phyloP scores from a whole-genome alignment of 2,888 invertebrate genomes.

The Lasioglossum leucozonium region DNA sequence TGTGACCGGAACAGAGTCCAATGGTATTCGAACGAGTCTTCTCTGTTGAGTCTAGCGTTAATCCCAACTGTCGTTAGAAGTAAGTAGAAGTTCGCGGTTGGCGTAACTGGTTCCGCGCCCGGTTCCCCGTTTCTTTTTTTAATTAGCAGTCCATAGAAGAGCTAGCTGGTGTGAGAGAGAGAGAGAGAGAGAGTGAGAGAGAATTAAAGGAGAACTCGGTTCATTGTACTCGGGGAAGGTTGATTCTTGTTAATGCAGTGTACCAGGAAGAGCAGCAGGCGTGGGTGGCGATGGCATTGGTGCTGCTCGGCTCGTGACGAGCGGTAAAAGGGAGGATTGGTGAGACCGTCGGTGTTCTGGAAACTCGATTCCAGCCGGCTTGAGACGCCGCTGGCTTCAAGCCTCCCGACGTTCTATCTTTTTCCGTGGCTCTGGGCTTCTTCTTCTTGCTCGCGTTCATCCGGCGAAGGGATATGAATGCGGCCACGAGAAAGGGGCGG shows the following conservation, averaged over 20 bases:
- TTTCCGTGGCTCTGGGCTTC: background rate
- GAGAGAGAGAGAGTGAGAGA: background rate
- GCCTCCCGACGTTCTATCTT: constrained; percentile 21
- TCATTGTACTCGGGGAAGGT: constrained; percentile 26
- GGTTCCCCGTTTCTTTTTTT: constrained; percentile 8
- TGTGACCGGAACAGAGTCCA: background rate
- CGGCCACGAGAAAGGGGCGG: constrained; percentile 24
- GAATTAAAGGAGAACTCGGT: background rate
- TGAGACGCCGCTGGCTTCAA: constrained; percentile 34
- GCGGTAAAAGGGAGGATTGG: constrained; percentile 50
- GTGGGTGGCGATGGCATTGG: background rate
- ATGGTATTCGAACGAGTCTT: background rate
- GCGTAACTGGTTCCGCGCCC: background rate
- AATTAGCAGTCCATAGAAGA: constrained; percentile 28
- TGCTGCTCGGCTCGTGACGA: constrained; percentile 46
- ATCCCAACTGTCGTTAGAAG: constrained; percentile 1
- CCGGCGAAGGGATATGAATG: constrained; percentile 41
- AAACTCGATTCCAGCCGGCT: constrained; percentile 57
- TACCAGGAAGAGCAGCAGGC: background rate
- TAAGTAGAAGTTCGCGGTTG: background rate
- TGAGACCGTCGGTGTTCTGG: constrained; percentile 48
- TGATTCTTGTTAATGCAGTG: constrained; percentile 46
- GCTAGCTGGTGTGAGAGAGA: background rate
- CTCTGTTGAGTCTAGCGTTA: background rate
- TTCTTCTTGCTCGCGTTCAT: background rate